phyloP scores from a whole-genome alignment of 2,888 invertebrate species.

The Rhogogaster chlorosoma region DNA sequence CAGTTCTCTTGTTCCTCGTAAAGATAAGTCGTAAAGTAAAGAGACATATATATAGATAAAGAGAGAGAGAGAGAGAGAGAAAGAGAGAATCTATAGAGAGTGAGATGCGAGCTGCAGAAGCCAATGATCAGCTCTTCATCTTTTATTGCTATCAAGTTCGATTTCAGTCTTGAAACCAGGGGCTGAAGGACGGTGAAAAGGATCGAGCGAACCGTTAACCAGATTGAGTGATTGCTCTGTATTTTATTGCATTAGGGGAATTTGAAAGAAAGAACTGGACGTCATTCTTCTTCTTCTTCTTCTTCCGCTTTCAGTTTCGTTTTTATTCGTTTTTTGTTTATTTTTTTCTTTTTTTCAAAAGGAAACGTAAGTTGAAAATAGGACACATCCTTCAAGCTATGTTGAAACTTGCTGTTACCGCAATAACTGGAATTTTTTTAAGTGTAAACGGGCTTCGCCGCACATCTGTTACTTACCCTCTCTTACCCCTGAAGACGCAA shows the following conservation, averaged over 20 bases:
- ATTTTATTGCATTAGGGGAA: background rate
- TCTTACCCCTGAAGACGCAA: background rate
- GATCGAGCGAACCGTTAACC: conserved; percentile 13
- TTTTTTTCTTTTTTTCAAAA: background rate
- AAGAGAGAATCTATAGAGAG: background rate
- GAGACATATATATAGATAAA: background rate
- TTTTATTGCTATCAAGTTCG: conserved; percentile 44
- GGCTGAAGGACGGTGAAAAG: background rate
- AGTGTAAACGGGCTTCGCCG: conserved; percentile 20
- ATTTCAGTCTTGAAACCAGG: conserved; percentile 7
- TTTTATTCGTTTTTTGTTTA: background rate
- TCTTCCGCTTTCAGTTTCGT: background rate
- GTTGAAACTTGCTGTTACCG: background rate
- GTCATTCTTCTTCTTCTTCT: background rate
- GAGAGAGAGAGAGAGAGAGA: no score
- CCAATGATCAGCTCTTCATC: conserved; percentile 46
- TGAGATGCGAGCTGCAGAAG: background rate
- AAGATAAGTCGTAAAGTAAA: conserved; percentile 45
- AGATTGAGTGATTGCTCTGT: conserved; percentile 5
- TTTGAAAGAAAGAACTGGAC: background rate
- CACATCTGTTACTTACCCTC: background rate
- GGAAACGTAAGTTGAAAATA: background rate
- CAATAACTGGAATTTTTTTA: conserved; percentile 19
- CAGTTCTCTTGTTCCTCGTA: conserved; percentile 48
- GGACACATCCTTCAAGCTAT: background rate